A percentile compares a stretch with the other conserved stretches of the same genome.
Conservation (phyloP, 2,797 vertebrate species). For the Okamejei kenojei region DNA sequence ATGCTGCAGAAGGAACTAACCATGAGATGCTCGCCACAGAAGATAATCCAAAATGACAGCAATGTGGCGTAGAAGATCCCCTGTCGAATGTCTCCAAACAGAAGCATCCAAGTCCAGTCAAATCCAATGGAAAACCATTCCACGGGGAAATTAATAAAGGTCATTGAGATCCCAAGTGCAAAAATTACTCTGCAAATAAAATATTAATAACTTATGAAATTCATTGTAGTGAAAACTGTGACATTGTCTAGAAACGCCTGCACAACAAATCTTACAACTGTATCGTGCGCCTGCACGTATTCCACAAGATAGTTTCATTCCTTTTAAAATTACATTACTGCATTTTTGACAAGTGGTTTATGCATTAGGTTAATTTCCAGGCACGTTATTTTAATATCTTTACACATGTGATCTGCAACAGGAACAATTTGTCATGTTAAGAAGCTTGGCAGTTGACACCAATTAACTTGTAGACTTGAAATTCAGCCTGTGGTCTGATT, state of each 20-base stretch:
- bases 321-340: background rate
- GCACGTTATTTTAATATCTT: background rate
- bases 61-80: conserved; percentile 96
- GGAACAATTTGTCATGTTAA: too few relatives aligned
- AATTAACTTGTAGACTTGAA: background rate
- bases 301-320: background rate
- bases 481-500: background rate
- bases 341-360: background rate
- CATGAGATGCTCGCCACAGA: conserved; percentile 98
- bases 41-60: conserved; percentile 97
- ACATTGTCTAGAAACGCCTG: background rate
- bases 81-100: conserved; percentile 92
- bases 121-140: conserved; percentile 97
- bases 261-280: background rate
- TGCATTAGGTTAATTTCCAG: background rate
- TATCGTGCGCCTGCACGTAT: background rate
- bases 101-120: conserved; percentile 97
- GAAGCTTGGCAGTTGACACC: background rate
- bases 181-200: conserved; percentile 75
- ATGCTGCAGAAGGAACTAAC: conserved; percentile 53
- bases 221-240: background rate
- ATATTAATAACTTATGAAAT: conserved; percentile 26
- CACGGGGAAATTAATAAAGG: conserved; percentile 93
- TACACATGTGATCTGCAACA: background rate
- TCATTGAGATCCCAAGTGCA: conserved; percentile 94